Evolutionary conservation across 2,888 invertebrate species (phyloP), one percentile per base, ranked within the genome.

Genomic region (Patella pellucida): DNA sequence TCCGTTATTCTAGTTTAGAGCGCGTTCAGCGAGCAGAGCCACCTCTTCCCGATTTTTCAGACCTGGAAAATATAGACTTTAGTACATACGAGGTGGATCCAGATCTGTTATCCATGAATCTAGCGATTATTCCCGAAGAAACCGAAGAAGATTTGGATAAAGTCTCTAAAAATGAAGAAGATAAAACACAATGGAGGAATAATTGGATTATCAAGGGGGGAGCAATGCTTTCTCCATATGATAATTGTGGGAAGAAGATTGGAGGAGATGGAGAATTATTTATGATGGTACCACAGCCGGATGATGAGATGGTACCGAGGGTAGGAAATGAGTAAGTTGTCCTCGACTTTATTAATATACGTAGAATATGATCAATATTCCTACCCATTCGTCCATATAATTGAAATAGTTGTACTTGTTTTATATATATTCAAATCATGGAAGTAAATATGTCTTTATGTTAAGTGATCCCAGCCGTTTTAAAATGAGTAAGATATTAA

Each of bases 201-300:
- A 88, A 88, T 80, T 88, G 88, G 88, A 83, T 87, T 56, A 86
- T 88, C 71, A 85, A 83, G 80, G 83, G 84, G 77, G 15, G 80
- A 50, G 79, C 81, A 68, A 67, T 74, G 51, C 73, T 84, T 11
- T 81, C 84, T 3, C 79, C 85, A 4, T 85, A 85, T 75, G 81
- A 78, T 52, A 85, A 81, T 75, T 41, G 83, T 14, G 79, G 79
- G n/a, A 78, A 79, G 70, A 75, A 68, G 52, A 76, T 81, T 3
- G 81, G 76, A 9, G 76, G 77, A 2, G 81, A 84, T n/a, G 68
- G 51, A 74, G 82, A 68, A 74, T 70, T 83, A 1, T 83, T 82
- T 73, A 81, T 85, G 73, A 82, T 85, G 73, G 83, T 86, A 51
- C 87, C 86, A n/a, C 73, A 80, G 9, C 86, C 86, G 5, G 81